phyloP scores from a whole-genome alignment of 1,140 invertebrate genomes.

The Neodiprion fabricii region DNA sequence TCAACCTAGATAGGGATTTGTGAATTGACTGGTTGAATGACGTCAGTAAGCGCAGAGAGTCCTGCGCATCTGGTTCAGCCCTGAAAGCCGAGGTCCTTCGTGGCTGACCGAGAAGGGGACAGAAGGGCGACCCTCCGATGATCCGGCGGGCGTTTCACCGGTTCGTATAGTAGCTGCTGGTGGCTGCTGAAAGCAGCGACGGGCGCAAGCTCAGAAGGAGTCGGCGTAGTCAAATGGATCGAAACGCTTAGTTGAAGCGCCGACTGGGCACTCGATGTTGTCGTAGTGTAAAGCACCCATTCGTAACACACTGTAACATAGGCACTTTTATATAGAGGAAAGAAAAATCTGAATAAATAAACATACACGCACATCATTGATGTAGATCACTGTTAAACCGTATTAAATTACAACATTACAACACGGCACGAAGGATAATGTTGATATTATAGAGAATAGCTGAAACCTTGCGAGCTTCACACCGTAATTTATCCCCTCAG shows the following conservation, averaged over 20 bases:
- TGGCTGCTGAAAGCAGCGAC: no score
- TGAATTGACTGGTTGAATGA: background rate
- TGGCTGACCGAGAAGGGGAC: background rate
- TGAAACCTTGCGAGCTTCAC: constrained; percentile 17
- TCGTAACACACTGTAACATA: constrained; percentile 56
- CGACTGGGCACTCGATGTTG: constrained; percentile 56
- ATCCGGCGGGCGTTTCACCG: constrained; percentile 3
- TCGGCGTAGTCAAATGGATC: constrained; percentile 37
- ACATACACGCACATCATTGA: constrained; percentile 10
- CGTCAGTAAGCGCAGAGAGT: background rate
- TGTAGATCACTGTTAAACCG: background rate
- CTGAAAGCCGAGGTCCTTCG: background rate
- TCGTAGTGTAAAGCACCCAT: constrained; percentile 54
- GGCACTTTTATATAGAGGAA: constrained; percentile 49
- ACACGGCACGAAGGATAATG: constrained; percentile 14
- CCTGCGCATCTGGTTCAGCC: background rate
- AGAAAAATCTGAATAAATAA: constrained; percentile 16
- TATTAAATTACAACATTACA: constrained; percentile 11
- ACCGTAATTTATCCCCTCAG: no score
- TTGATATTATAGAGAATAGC: constrained; percentile 14
- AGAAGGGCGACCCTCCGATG: background rate
- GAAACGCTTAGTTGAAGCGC: constrained; percentile 60
- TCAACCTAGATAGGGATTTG: no score
- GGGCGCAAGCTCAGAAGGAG: constrained; percentile 5
- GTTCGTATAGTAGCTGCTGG: background rate